Base-by-base conservation (phyloP, 2,888 invertebrate genomes). In the Lasioglossum pauxillum region DNA sequence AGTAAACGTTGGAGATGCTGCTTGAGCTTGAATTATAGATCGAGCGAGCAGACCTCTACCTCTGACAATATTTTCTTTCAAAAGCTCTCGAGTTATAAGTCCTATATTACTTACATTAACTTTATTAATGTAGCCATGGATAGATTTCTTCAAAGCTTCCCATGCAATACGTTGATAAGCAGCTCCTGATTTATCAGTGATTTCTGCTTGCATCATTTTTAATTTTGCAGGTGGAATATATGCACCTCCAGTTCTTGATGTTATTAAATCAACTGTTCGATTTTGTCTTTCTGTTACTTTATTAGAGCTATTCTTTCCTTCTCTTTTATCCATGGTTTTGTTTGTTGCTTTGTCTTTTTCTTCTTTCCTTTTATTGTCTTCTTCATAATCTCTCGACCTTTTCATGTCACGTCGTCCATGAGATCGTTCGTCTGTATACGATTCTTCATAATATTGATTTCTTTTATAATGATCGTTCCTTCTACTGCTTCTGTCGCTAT, bases 181-280 rank as follows among this genome's bases (percentile, higher is more conserved):
- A 41, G 97, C 97, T 86, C 99, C 98, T n/a, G 97, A 96, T 96
- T 99, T 99, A 93, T 99, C 99, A 0, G 98, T 98, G 78, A 99
- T 99, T 95, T 98, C 97, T 0, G 98, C 98, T 95, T 99, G 99
- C 98, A 99, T 98, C 97, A 99, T 96, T 38, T 98, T 96, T 67
- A 99, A 96, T 93, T 98, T 98, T 0, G 99, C 99, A 0, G 99
- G 99, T 1, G 99, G 99, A 92, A 99, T 99, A 93, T 99, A 99
- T 5, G 99, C 99, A 81, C 98, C 99, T 64, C 98, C 98, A 14
- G 98, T 98, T 93, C 97, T 96, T 0, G 98, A 98, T 76, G 98
- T 98, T 5, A 98, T 94, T 92, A 98, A 95, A 94, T 98, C 98
- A 0, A 96, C 95, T 0, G 95, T 95, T 90, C 96, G 96, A 83